Evolutionary conservation across 2,797 vertebrate genomes (phyloP).

Genomic region (Falco berigora): DNA sequence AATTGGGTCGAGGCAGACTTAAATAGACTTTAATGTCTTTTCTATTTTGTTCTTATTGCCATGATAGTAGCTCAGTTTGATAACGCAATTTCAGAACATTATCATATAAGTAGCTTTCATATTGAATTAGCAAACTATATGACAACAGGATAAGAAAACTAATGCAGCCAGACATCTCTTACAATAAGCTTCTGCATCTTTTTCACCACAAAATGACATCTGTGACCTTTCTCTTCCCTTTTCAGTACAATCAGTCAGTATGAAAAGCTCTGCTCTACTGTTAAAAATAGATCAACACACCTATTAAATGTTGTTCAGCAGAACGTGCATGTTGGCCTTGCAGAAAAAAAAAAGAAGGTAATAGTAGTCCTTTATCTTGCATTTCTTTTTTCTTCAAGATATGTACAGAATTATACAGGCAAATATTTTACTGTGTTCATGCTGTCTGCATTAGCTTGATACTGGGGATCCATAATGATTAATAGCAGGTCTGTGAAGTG

Average conservation of each 20-base stretch:
- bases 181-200: background rate
- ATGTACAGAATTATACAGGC: background rate
- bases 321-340: background rate
- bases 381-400: background rate
- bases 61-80: background rate
- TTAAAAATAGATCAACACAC: background rate
- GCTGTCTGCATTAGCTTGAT: background rate
- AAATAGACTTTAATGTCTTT: background rate
- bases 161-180: background rate
- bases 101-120: background rate
- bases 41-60: background rate
- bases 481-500: background rate
- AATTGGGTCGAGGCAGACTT: background rate
- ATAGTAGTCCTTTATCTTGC: background rate
- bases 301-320: background rate
- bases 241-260: background rate
- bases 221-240: slow-evolving; percentile 36
- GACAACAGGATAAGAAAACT: background rate
- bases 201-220: background rate
- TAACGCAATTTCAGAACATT: background rate
- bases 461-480: background rate
- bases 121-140: background rate
- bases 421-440: background rate
- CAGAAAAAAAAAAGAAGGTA: background rate
- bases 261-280: background rate